phyloP scores from a whole-genome alignment of 2,797 vertebrate genomes.

The Pseudomugil gertrudae region DNA sequence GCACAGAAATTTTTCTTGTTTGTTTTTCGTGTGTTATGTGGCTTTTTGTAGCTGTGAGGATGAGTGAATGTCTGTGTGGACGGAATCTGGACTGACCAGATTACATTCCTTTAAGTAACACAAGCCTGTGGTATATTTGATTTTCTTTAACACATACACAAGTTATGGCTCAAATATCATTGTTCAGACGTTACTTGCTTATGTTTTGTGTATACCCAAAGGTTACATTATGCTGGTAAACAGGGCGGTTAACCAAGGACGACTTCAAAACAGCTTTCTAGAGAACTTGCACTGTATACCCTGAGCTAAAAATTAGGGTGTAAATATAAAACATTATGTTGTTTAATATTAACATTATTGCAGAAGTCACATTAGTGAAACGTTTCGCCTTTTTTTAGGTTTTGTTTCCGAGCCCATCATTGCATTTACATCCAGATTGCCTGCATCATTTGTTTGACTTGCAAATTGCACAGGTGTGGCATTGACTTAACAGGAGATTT shows the following conservation, averaged over 20 bases:
- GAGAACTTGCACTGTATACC: constrained; percentile 6
- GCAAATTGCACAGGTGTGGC: neutral
- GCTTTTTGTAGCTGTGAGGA: constrained; percentile 46
- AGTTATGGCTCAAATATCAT: neutral
- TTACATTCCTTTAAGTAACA: constrained; percentile 34
- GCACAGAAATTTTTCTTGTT: constrained; percentile 50
- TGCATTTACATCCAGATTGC: neutral
- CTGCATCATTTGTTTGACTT: neutral
- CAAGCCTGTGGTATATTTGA: constrained; percentile 12
- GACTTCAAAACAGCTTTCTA: neutral
- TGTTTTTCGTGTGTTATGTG: too few relatives aligned
- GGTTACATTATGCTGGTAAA: neutral
- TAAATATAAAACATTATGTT: neutral
- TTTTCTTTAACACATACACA: constrained; percentile 6
- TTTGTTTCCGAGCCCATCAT: neutral
- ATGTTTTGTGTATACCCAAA: constrained; percentile 8
- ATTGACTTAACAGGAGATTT: constrained; percentile 1
- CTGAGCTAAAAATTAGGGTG: neutral
- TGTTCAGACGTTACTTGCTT: constrained; percentile 6
- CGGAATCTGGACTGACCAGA: constrained; percentile 19
- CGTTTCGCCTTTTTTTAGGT: neutral
- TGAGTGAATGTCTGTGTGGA: constrained; percentile 49
- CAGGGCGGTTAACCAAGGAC: neutral
- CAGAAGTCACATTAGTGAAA: neutral
- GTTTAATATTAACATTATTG: neutral